These are phyloP conservation scores for Chironex yamaguchii DNA, from an alignment of 30 jellyfish, hydroid and myxozoan species.

Conservation along the genomic window DNA sequence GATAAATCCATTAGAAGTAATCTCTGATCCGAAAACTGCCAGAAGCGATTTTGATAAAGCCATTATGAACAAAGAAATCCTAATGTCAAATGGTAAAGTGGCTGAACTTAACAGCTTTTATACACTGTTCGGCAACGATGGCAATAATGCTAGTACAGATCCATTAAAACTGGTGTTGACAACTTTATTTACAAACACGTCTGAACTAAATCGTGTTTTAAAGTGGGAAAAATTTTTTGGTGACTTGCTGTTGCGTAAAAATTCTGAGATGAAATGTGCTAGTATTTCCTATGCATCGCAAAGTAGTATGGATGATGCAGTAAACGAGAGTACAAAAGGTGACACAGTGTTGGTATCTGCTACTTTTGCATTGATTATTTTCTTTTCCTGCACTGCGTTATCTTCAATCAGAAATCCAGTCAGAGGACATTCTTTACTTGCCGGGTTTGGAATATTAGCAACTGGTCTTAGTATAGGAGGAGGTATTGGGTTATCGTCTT, in stretches of 20 bases:
- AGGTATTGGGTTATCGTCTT: conserved; percentile 58
- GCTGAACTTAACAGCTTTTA: conserved; percentile 15
- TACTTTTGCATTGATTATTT: conserved; percentile 60
- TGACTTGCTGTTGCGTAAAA: background rate
- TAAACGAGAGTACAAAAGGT: conserved; percentile 59
- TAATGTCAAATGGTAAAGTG: conserved; percentile 76
- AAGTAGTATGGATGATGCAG: conserved; percentile 74
- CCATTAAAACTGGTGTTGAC: conserved; percentile 7
- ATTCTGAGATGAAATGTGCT: background rate
- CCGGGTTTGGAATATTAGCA: conserved; percentile 54
- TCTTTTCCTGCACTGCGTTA: conserved; percentile 62
- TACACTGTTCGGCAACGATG: too few relatives aligned
- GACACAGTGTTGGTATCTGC: conserved; percentile 51
- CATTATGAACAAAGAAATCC: background rate
- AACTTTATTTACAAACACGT: conserved; percentile 20
- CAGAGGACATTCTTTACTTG: conserved; percentile 77
- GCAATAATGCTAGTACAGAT: too few relatives aligned
- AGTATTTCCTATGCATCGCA: conserved; percentile 31
- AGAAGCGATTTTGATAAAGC: background rate
- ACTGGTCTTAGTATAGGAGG: conserved; percentile 71
- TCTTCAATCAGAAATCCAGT: conserved; percentile 64
- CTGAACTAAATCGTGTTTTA: background rate
- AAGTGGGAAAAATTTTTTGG: conserved; percentile 62
- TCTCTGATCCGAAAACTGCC: background rate
- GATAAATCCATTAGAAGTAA: conserved; percentile 68